Evolutionary conservation across 1,140 invertebrate species (phyloP), one percentile per base, ranked within the genome.

Genomic region (Phenacoccus solenopsis): DNA sequence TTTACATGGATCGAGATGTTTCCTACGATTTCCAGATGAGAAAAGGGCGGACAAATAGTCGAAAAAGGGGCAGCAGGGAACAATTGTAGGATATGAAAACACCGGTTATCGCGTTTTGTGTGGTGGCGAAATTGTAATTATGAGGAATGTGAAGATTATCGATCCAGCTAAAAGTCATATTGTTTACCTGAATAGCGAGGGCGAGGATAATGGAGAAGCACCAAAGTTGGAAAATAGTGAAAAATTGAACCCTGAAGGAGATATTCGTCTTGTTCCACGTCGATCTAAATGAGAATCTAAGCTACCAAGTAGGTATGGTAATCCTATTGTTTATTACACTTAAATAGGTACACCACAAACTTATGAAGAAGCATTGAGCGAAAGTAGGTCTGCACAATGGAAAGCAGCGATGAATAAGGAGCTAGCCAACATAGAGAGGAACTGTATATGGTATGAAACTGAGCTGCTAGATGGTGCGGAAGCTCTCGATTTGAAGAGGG

Each of bases 1-100:
- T 7, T 5, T 49, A n/a, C 74, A 74, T 69, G 73, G 75, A 12
- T 74, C 73, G 70, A 72, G 20, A 72, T 72, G 73, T 3, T 75
- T 72, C 71, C 71, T 73, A 0, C 61, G 72, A 68, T 21, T 73
- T n/a, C 74, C 73, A 22, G 73, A 74, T 69, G 57, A 72, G 38
- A 68, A 71, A 28, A 59, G 72, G 69, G 69, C 20, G 28, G 72
- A 71, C 0, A 76, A 76, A 69, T 75, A 67, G 70, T 73, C 73
- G 21, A n/a, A 20, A 4, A 69, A 49, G 27, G 32, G 25, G 7
- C 1, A 49, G 13, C 16, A 25, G 1, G 68, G 68, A 1, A 24
- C 21, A 7, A 10, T 64, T 3, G 22, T 64, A 4, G 59, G 59
- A 3, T 64, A 64, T 64, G 25, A 24, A 5, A 16, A 24, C 20